Evolutionary conservation across 2,797 vertebrate species (phyloP), one percentile per base, ranked within the genome.

Genomic region (Hemibagrus guttatus): DNA sequence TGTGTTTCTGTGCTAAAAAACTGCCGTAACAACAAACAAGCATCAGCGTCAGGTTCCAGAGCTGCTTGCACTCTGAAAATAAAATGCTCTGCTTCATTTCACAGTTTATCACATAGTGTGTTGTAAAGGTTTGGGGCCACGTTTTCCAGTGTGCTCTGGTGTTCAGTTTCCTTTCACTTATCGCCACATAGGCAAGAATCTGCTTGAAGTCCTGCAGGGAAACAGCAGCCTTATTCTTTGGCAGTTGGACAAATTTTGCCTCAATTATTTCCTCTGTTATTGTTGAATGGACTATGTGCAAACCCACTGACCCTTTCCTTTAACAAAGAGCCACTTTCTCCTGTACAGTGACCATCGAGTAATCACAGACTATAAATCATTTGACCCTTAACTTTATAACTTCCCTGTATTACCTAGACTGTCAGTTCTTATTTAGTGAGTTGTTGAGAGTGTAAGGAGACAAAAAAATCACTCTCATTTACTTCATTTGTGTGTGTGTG

Each of bases 191-290:
- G 84, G 85, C 54, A 87, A 83, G 74, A 85, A 64, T 87, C 88
- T 66, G 74, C 79, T 86, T 74, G 61, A 39, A 69, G 76, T 78
- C 81, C 59, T 69, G 28, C 72, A 61, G 83, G 83, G 59, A 80
- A 89, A 66, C 16, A 42, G 52, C 49, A 58, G 56, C 75, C 81
- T 86, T 75, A 85, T 54, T 56, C 35, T 81, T 52, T 89, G 89
- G 86, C 86, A 81, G 58, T 66, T 58, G 11, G 89, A 86, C 72
- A 74, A 86, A 78, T 85, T 88, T 76, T 87, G 76, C 78, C 85
- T 87, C 85, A 83, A 88, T 88, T 82, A 87, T 89, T 89, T 88
- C 85, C 85, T 87, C 75, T 87, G 82, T 88, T 91, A 86, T 86
- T 85, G 82, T 80, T 85, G 68, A 86, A 56, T 71, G 82, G 84